These are phyloP conservation scores for Kuschelorhynchus macadamiae DNA, from an alignment of 2,888 invertebrate species.

Conservation along the genomic window DNA sequence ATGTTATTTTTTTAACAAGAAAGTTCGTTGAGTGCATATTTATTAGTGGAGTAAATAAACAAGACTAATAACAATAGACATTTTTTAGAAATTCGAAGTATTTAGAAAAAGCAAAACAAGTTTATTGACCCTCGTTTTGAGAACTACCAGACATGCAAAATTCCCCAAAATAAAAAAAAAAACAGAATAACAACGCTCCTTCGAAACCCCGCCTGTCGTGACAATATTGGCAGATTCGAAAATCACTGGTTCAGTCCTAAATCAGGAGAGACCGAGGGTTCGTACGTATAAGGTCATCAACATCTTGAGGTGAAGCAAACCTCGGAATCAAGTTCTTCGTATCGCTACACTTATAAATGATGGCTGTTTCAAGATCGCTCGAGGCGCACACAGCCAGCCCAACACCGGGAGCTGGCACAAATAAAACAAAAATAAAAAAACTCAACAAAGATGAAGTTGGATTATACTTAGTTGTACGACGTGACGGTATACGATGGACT, in stretches of 20 bases:
- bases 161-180: too few species aligned
- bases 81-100: too few species aligned
- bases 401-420: constrained; percentile 69
- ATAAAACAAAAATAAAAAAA: constrained; percentile 68
- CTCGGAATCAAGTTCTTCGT: constrained; percentile 68
- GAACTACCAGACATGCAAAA: too few species aligned
- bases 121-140: too few species aligned
- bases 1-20: too few species aligned
- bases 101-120: too few species aligned
- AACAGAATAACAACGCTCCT: too few species aligned
- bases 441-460: constrained; percentile 67
- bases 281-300: constrained; percentile 66
- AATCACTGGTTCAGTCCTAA: constrained; percentile 36
- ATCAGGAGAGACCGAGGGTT: constrained; percentile 58
- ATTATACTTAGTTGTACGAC: constrained; percentile 65
- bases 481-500: constrained; percentile 30
- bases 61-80: too few species aligned
- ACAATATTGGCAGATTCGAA: constrained; percentile 37
- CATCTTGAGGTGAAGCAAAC: constrained; percentile 67
- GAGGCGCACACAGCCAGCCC: constrained; percentile 65
- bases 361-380: constrained; percentile 65
- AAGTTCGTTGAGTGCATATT: too few species aligned
- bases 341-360: constrained; percentile 68
- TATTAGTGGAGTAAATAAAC: too few species aligned
- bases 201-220: too few species aligned